Percentiles rank a stretch among this genome's conserved stretches.
Evolutionary conservation across 2,888 invertebrate genomes (phyloP).

Genomic region (Oegoconia quadripuncta): DNA sequence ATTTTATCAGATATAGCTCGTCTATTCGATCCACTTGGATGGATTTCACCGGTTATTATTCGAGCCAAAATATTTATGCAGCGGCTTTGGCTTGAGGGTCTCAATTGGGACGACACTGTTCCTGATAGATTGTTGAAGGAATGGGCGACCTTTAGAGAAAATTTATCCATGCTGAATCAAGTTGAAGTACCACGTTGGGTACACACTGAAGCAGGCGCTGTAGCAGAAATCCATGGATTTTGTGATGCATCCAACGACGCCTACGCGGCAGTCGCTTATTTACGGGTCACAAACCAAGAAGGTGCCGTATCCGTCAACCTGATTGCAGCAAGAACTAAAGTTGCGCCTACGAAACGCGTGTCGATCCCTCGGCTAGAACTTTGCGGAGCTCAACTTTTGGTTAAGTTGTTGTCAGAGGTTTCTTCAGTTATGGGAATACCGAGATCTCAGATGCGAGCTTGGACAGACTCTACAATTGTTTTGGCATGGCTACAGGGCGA

Average conservation of each 20-base stretch:
- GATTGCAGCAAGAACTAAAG: slow-evolving; percentile 1
- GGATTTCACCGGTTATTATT: slow-evolving; percentile 20
- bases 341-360: slow-evolving; percentile 6
- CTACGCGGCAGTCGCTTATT: slow-evolving; percentile 13
- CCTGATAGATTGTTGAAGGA: neutral
- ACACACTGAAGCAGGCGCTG: neutral
- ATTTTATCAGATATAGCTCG: slow-evolving; percentile 19
- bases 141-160: neutral
- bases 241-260: slow-evolving; percentile 14
- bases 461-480: slow-evolving; percentile 17
- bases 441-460: slow-evolving; percentile 8
- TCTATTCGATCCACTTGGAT: slow-evolving; percentile 24
- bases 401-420: slow-evolving; percentile 11
- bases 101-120: slow-evolving; percentile 24
- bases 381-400: slow-evolving; percentile 12
- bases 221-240: slow-evolving; percentile 11
- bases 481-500: slow-evolving; percentile 18
- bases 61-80: slow-evolving; percentile 22
- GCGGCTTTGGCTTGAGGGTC: slow-evolving; percentile 21
- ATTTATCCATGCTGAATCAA: neutral
- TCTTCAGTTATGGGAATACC: slow-evolving; percentile 2
- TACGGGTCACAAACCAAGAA: slow-evolving; percentile 4
- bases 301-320: slow-evolving; percentile 8
- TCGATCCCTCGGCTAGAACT: slow-evolving; percentile 16
- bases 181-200: slow-evolving; percentile 13